Percentiles rank a stretch among this genome's conserved stretches.
phyloP scores from a whole-genome alignment of 2,888 invertebrate genomes.

The Aphodius granarius region DNA sequence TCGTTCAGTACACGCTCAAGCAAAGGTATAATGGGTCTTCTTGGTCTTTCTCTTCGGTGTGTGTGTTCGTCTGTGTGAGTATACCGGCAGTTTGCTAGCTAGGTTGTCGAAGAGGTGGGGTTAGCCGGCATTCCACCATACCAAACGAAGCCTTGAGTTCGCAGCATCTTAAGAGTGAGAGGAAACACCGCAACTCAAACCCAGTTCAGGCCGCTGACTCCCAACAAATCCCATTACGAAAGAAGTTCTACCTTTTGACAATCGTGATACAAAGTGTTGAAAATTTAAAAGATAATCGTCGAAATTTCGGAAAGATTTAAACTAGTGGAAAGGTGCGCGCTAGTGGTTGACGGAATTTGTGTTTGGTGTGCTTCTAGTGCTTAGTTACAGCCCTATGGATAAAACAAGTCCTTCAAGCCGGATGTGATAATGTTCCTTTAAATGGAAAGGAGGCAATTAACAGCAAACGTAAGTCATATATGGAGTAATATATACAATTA shows the following conservation, averaged over 20 bases:
- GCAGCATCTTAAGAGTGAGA: slow-evolving; percentile 6
- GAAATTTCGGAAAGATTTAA: background rate
- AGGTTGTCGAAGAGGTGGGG: background rate
- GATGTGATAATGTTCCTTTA: background rate
- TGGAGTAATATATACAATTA: background rate
- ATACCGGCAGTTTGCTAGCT: background rate
- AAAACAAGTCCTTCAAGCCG: background rate
- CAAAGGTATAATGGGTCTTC: background rate
- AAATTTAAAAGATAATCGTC: too few species aligned
- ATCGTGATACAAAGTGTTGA: too few species aligned
- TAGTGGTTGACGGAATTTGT: background rate
- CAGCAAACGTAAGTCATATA: background rate
- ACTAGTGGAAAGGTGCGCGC: background rate
- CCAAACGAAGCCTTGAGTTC: slow-evolving; percentile 15
- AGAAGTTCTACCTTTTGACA: background rate
- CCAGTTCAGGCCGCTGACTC: background rate
- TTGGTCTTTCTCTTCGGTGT: background rate
- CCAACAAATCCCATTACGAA: background rate
- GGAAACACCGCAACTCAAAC: background rate
- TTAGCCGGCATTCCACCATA: slow-evolving; percentile 6
- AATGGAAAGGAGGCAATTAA: background rate
- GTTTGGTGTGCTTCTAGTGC: background rate
- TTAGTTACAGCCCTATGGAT: background rate
- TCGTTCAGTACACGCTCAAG: background rate
- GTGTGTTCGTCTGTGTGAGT: background rate